phyloP scores from a whole-genome alignment of 2,888 invertebrate species.

The Malthinus flaveolus region DNA sequence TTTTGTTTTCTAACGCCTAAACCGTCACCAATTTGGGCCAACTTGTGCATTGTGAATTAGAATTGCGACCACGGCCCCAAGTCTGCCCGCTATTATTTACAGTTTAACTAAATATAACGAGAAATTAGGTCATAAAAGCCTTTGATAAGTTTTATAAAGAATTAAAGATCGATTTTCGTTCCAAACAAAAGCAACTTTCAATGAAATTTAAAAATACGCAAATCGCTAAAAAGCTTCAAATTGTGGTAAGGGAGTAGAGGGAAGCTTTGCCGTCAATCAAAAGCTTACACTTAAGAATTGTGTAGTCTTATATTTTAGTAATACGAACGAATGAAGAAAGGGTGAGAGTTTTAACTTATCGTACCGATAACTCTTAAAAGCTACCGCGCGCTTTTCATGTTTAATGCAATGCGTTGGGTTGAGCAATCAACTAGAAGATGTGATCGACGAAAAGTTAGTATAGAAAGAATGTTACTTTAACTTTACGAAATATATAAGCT shows the following conservation, averaged over 20 bases:
- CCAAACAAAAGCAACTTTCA: too few relatives aligned
- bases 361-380: slow-evolving; percentile 51
- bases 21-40: too few relatives aligned
- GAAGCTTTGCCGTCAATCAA: slow-evolving; percentile 14
- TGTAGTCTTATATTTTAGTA: slow-evolving; percentile 21
- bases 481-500: slow-evolving; percentile 13
- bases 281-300: slow-evolving; percentile 27
- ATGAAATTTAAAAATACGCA: too few relatives aligned
- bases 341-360: slow-evolving; percentile 42
- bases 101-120: too few relatives aligned
- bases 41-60: too few relatives aligned
- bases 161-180: too few relatives aligned
- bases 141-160: too few relatives aligned
- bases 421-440: slow-evolving; percentile 46
- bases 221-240: too few relatives aligned
- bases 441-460: slow-evolving; percentile 29
- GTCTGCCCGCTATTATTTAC: too few relatives aligned
- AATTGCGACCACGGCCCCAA: too few relatives aligned
- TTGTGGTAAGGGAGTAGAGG: neutral
- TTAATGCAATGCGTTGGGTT: slow-evolving; percentile 49
- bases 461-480: slow-evolving; percentile 27
- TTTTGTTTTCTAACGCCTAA: too few relatives aligned
- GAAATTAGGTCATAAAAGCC: too few relatives aligned
- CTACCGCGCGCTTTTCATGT: slow-evolving; percentile 51
- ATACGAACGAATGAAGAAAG: slow-evolving; percentile 10